Conservation (phyloP, 2,797 vertebrate species). For the Chiroxiphia lanceolata region DNA sequence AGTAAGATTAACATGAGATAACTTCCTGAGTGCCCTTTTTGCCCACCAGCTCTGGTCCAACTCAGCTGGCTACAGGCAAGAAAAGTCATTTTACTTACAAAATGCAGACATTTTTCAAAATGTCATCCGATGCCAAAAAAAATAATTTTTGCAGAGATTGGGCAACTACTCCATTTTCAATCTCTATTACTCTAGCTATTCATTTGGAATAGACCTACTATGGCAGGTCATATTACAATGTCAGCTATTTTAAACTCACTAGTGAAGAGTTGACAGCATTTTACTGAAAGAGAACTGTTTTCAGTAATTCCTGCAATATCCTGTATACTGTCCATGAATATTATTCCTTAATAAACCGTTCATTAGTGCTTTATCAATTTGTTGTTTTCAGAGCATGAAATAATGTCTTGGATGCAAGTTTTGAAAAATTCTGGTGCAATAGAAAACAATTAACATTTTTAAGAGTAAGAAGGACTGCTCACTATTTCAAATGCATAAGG, state of each 20-base stretch:
- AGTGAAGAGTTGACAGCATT: neutral
- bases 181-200: slow-evolving; percentile 26
- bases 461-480: neutral
- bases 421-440: neutral
- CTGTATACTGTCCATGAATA: neutral
- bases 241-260: slow-evolving; percentile 12
- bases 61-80: neutral
- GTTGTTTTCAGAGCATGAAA: neutral
- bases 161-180: slow-evolving; percentile 13
- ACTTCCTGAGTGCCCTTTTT: neutral
- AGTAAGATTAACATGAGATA: neutral
- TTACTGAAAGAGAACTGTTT: neutral
- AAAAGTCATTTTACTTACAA: slow-evolving; percentile 35
- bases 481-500: neutral
- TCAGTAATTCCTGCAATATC: neutral
- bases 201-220: slow-evolving; percentile 34
- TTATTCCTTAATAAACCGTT: neutral
- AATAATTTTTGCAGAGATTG: neutral
- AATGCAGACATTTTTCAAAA: slow-evolving; percentile 52
- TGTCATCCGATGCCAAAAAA: neutral
- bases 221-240: neutral
- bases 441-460: neutral
- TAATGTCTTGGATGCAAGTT: neutral
- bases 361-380: neutral
- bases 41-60: neutral